Evolutionary conservation across 2,888 invertebrate species (phyloP).

Genomic region (Notocelia uddmanniana): DNA sequence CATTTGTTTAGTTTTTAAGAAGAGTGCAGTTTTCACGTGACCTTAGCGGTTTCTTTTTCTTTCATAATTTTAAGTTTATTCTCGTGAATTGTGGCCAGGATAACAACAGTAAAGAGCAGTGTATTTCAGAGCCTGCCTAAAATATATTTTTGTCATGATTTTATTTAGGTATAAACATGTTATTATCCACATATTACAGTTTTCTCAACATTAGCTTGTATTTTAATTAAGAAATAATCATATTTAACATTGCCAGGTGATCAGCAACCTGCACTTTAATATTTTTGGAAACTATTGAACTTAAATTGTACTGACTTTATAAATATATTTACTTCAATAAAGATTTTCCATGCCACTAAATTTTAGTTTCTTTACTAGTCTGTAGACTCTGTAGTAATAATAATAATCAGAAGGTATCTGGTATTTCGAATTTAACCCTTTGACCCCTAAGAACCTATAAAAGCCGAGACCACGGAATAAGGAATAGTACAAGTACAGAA

Average conservation of each 20-base stretch:
- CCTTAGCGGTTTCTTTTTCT: constrained; percentile 68
- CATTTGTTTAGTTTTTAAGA: constrained; percentile 59
- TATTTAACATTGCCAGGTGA: constrained; percentile 87
- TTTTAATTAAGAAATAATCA: constrained; percentile 87
- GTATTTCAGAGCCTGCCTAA: constrained; percentile 85
- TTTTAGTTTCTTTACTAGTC: constrained; percentile 53
- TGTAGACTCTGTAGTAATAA: too few species aligned
- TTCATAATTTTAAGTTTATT: constrained; percentile 79
- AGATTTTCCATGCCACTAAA: constrained; percentile 86
- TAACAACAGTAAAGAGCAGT: constrained; percentile 83
- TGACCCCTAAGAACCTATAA: too few species aligned
- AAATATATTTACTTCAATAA: constrained; percentile 87
- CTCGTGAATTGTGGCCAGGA: constrained; percentile 84
- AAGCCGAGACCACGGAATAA: too few species aligned
- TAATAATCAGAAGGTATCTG: too few species aligned
- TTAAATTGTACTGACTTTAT: constrained; percentile 87
- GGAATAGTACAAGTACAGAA: too few species aligned
- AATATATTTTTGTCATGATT: constrained; percentile 87
- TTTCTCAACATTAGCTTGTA: constrained; percentile 87
- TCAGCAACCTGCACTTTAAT: constrained; percentile 87
- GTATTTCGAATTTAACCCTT: too few species aligned
- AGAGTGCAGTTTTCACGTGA: constrained; percentile 75
- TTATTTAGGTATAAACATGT: constrained; percentile 86
- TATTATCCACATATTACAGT: constrained; percentile 86
- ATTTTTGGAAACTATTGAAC: constrained; percentile 87